A percentile compares a stretch with the other conserved stretches of the same genome.
phyloP scores from a whole-genome alignment of 2,888 invertebrate genomes.

The Idaea biselata region DNA sequence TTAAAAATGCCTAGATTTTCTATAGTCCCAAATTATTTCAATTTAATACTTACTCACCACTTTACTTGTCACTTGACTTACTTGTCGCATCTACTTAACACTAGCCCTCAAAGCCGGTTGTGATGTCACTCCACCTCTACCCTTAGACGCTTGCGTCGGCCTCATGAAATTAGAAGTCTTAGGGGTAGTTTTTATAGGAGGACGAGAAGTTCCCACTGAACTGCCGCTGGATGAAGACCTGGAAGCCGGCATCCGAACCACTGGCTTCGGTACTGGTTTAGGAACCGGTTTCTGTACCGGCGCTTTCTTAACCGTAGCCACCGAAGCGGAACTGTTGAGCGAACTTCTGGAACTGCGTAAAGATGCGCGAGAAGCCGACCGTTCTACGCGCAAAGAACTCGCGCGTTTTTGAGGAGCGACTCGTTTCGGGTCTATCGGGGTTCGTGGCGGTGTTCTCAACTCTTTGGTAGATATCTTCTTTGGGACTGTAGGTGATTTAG shows the following conservation, averaged over 20 bases:
- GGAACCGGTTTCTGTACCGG: constrained; percentile 72
- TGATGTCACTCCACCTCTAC: constrained; percentile 76
- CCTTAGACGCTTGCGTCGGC: constrained; percentile 91
- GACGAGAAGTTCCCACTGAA: constrained; percentile 74
- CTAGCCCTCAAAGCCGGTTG: constrained; percentile 55
- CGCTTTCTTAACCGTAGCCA: constrained; percentile 88
- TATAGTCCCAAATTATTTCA: background rate
- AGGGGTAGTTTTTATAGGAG: constrained; percentile 56
- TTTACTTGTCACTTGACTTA: background rate
- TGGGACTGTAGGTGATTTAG: constrained; percentile 63
- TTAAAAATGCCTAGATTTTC: background rate
- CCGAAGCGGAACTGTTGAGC: constrained; percentile 89
- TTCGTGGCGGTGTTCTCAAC: constrained; percentile 59
- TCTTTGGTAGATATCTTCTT: constrained; percentile 79
- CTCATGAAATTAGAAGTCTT: constrained; percentile 88
- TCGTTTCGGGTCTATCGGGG: constrained; percentile 32
- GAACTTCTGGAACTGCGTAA: constrained; percentile 91
- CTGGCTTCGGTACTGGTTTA: constrained; percentile 71
- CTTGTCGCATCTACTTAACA: constrained; percentile 48
- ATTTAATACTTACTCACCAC: background rate
- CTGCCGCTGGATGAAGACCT: constrained; percentile 73
- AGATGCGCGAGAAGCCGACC: constrained; percentile 89
- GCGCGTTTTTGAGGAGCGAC: constrained; percentile 42
- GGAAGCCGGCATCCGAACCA: constrained; percentile 68
- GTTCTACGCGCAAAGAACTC: constrained; percentile 83